Evolutionary conservation across 2,888 invertebrate genomes (phyloP), one percentile per base, ranked within the genome.

Genomic region (Invenusta paracnida): DNA sequence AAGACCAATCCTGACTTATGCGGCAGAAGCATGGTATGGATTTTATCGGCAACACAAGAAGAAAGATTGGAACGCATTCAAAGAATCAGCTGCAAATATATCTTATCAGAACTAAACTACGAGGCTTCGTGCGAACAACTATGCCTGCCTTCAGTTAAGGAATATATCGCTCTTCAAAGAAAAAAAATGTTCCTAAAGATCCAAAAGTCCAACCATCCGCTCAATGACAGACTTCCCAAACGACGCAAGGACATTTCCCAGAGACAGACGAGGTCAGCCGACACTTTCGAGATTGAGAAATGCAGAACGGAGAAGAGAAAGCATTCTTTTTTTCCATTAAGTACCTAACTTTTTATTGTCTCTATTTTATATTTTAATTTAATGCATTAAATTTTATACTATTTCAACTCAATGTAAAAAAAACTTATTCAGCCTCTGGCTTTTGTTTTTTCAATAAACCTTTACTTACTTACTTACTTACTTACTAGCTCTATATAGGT

Each of bases 61-160:
- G 48, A 48, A 48, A 73, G 73, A 73, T 73, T 73, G 73, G 73
- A 73, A 73, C 73, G 73, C 73, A 73, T 73, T 73, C 73, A 5
- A 23, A 5, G 73, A 5, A 73, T 73, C 73, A 73, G 73, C 73
- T 23, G 73, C 73, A 73, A 73, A 73, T 73, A 73, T 23, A 23
- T 73, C 25, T 23, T 73, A 23, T 5, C 73, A n/a, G 73, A 73
- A 73, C 73, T 73, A n/a, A 13, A 5, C 17, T 73, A 73, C 73
- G 73, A 73, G 11, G 73, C n/a, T n/a, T n/a, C n/a, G n/a, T n/a
- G n/a, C n/a, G n/a, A n/a, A n/a, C n/a, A n/a, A n/a, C n/a, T n/a
- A n/a, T 73, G 25, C 25, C 73, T 73, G 25, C 73, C 73, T 23
- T n/a, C 73, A 23, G 73, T 73, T 73, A 23, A 73, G 25, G 73